Evolutionary conservation across 53 echinoderm and acorn worm genomes (phyloP).

Genomic region (Arbacia lixula): DNA sequence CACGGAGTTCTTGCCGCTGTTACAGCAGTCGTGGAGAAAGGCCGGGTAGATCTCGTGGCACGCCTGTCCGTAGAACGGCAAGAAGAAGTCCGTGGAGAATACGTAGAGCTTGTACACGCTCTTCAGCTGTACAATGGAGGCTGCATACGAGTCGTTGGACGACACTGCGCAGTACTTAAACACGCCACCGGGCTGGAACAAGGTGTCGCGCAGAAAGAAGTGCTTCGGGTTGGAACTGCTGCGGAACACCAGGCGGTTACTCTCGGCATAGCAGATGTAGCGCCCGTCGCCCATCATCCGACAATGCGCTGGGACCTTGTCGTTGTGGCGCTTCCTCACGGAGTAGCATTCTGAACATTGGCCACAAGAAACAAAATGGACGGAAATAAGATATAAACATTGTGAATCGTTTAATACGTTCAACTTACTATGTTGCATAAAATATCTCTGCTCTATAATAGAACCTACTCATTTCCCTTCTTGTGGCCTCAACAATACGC

Average conservation of each 20-base stretch:
- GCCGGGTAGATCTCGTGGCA: constrained; percentile 84
- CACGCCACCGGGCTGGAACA: constrained; percentile 81
- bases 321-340: constrained; percentile 62
- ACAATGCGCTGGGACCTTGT: constrained; percentile 76
- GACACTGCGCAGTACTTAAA: constrained; percentile 90
- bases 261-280: constrained; percentile 87
- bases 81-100: constrained; percentile 82
- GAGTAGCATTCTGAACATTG: constrained; percentile 51
- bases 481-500: too few relatives aligned
- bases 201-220: constrained; percentile 81
- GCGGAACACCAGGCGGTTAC: constrained; percentile 79
- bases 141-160: constrained; percentile 80
- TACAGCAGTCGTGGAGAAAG: constrained; percentile 58
- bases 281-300: constrained; percentile 80
- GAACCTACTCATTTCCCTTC: too few relatives aligned
- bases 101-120: constrained; percentile 84
- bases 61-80: constrained; percentile 76
- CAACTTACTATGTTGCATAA: too few relatives aligned
- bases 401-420: too few relatives aligned
- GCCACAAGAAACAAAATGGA: background rate
- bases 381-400: too few relatives aligned
- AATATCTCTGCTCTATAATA: too few relatives aligned
- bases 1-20: constrained; percentile 62
- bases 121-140: constrained; percentile 77
- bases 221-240: constrained; percentile 79